Conservation (phyloP, 2,888 invertebrate species). For the Lysandra bellargus region DNA sequence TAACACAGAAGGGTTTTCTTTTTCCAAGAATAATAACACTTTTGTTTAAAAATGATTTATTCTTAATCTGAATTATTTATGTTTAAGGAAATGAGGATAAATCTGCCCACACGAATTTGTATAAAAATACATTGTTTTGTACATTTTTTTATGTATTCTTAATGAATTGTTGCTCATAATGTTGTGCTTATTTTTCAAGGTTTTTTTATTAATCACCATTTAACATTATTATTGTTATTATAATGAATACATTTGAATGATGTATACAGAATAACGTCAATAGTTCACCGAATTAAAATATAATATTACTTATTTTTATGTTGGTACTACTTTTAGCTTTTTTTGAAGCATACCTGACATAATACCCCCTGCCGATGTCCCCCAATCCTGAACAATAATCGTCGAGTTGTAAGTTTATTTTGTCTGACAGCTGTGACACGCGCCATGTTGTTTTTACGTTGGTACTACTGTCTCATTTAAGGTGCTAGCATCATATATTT, state of each 20-base stretch:
- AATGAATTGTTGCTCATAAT: not conserved
- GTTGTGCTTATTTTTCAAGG: not conserved
- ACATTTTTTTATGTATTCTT: not conserved
- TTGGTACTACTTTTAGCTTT: slow-evolving; percentile 3
- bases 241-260: no score
- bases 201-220: not conserved
- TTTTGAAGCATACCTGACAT: not conserved
- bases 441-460: slow-evolving; percentile 28
- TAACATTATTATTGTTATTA: no score
- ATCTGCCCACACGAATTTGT: not conserved
- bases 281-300: not conserved
- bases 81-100: not conserved
- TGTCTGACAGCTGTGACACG: slow-evolving; percentile 26
- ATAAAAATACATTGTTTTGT: not conserved
- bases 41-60: slow-evolving; percentile 13
- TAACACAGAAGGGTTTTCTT: slow-evolving; percentile 32
- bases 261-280: no score
- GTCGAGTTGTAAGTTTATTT: slow-evolving; percentile 28
- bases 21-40: slow-evolving; percentile 22
- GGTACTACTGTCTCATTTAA: slow-evolving; percentile 26
- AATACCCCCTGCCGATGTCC: not conserved
- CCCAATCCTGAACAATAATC: slow-evolving; percentile 27
- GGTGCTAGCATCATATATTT: slow-evolving; percentile 28
- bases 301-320: no score
- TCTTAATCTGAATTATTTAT: slow-evolving; percentile 20